Percentiles rank a stretch among this genome's conserved stretches.
Conservation (phyloP, 2,888 invertebrate genomes). For the Schizaphis graminum region DNA sequence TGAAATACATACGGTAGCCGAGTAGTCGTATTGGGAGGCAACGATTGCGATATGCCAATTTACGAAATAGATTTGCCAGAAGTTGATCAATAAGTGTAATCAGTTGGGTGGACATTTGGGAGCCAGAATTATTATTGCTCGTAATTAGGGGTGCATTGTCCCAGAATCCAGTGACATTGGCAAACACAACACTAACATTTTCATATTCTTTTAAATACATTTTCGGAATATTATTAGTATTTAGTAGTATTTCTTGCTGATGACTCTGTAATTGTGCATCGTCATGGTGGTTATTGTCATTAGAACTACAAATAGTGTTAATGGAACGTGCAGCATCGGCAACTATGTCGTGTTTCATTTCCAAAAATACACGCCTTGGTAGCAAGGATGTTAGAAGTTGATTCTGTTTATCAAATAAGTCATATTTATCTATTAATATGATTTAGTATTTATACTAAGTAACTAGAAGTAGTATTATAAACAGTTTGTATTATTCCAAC, state of each 20-base stretch:
- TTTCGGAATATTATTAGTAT: not conserved
- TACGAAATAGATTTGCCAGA: constrained; percentile 91
- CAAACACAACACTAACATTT: constrained; percentile 92
- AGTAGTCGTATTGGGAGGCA: constrained; percentile 87
- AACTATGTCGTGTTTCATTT: constrained; percentile 48
- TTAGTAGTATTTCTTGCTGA: not conserved
- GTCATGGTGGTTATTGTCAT: too few species aligned
- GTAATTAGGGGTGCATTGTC: constrained; percentile 92
- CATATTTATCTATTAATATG: not conserved
- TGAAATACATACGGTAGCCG: constrained; percentile 95
- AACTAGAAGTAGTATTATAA: not conserved
- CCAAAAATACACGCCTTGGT: constrained; percentile 38
- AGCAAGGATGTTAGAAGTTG: constrained; percentile 34
- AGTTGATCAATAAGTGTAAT: constrained; percentile 79
- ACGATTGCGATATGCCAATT: constrained; percentile 90
- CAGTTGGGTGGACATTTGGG: constrained; percentile 75
- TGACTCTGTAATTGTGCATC: not conserved
- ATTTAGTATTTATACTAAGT: not conserved
- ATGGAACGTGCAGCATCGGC: constrained; percentile 34
- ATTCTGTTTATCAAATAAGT: constrained; percentile 25
- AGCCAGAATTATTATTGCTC: constrained; percentile 72
- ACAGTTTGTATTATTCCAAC: not conserved
- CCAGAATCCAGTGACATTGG: constrained; percentile 94
- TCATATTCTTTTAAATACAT: constrained; percentile 74
- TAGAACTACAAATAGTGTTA: not conserved